Evolutionary conservation across 2,797 vertebrate species (phyloP).

Genomic region (Pseudomugil tenellus): DNA sequence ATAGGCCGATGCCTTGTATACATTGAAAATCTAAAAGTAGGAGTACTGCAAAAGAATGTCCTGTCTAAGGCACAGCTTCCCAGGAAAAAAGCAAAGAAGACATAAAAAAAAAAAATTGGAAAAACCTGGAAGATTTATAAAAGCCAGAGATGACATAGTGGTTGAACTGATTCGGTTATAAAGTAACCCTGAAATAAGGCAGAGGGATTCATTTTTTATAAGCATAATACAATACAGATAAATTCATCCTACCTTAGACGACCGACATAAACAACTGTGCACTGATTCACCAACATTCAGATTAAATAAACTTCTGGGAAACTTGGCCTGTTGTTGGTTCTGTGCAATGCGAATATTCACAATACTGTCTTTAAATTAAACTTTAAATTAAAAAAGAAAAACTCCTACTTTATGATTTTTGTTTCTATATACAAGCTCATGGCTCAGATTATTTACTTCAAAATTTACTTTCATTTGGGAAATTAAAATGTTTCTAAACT

Average conservation of each 20-base stretch:
- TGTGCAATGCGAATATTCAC: conserved; percentile 30
- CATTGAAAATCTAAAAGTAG: conserved; percentile 59
- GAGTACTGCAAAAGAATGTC: conserved; percentile 37
- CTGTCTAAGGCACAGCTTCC: conserved; percentile 57
- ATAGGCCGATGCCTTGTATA: conserved; percentile 38
- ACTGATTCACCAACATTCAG: conserved; percentile 42
- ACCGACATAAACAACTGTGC: conserved; percentile 14
- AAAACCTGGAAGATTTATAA: conserved; percentile 11
- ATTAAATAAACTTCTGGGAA: conserved; percentile 55
- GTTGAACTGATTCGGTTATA: conserved; percentile 20
- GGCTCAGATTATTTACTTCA: conserved; percentile 42
- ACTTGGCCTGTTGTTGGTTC: conserved; percentile 35
- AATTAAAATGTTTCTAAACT: conserved; percentile 9
- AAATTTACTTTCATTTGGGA: conserved; percentile 30
- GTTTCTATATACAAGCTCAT: conserved; percentile 20
- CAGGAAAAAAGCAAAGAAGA: conserved; percentile 43
- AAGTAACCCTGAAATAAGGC: conserved; percentile 36
- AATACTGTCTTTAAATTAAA: conserved; percentile 20
- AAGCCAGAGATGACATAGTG: conserved; percentile 18
- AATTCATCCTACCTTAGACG: conserved; percentile 1
- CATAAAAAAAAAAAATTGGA: conserved; percentile 14
- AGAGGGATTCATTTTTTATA: conserved; percentile 23
- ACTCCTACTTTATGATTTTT: conserved; percentile 57
- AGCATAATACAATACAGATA: conserved; percentile 30
- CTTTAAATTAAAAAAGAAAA: conserved; percentile 21